phyloP scores from a whole-genome alignment of 2,113 vertebrate species.

The Oncorhynchus masou region DNA sequence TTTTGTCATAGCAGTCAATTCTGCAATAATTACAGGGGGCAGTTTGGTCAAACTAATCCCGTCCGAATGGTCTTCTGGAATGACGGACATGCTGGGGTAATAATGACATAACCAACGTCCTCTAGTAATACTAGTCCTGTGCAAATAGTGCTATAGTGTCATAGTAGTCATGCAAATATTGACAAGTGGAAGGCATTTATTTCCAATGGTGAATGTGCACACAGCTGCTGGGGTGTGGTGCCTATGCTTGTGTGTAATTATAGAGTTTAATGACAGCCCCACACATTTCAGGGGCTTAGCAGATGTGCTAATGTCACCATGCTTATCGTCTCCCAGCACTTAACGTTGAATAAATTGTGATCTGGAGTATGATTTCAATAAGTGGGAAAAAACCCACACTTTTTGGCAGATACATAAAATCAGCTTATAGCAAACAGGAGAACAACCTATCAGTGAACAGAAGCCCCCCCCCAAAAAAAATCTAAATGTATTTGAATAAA shows the following conservation, averaged over 20 bases:
- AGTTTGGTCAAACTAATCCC: neutral
- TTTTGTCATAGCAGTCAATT: too few species aligned
- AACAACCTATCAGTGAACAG: neutral
- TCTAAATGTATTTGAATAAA: neutral
- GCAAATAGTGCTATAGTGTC: too few species aligned
- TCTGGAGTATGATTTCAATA: neutral
- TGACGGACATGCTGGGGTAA: too few species aligned
- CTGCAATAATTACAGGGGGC: neutral
- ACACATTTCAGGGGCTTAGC: slow-evolving; percentile 4
- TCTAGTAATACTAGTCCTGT: too few species aligned
- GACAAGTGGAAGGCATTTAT: slow-evolving; percentile 6
- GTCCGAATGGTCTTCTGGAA: neutral
- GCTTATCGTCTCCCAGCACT: neutral
- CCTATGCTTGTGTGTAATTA: slow-evolving; percentile 12
- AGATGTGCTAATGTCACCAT: slow-evolving; percentile 3
- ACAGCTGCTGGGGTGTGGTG: slow-evolving; percentile 7
- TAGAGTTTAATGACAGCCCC: slow-evolving; percentile 5
- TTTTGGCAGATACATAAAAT: neutral
- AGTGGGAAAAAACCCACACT: neutral
- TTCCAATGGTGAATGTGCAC: neutral
- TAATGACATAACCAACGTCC: too few species aligned
- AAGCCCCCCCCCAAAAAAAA: neutral
- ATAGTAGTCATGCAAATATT: slow-evolving; percentile 2
- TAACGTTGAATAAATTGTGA: neutral
- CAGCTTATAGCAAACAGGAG: neutral